Evolutionary conservation across 2,888 invertebrate species (phyloP).

Genomic region (Pheosia gnoma): DNA sequence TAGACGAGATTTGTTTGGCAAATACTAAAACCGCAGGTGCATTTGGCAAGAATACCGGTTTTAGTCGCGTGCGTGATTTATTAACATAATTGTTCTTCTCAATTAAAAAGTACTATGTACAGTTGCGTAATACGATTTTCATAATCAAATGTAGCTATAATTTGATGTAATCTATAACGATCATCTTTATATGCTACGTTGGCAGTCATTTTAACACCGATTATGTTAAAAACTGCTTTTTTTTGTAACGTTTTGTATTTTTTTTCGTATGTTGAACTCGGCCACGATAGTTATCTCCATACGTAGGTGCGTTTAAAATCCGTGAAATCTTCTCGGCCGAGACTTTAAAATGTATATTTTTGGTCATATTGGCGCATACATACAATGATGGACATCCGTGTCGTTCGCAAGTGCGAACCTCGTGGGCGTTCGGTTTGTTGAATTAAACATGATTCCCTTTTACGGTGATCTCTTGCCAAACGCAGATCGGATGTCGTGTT

Average conservation of each 20-base stretch:
- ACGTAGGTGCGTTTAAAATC: too few relatives aligned
- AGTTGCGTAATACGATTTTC: constrained; percentile 1
- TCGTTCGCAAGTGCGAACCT: background rate
- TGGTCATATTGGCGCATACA: background rate
- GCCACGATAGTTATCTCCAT: too few relatives aligned
- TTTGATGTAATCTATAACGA: constrained; percentile 2
- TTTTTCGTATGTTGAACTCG: too few relatives aligned
- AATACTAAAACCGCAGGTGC: background rate
- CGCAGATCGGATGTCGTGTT: constrained; percentile 12
- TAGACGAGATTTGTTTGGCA: background rate
- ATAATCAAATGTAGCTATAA: background rate
- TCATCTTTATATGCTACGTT: background rate
- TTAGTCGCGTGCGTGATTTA: constrained; percentile 3
- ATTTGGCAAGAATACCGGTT: background rate
- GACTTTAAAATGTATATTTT: too few relatives aligned
- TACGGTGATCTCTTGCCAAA: constrained; percentile 26
- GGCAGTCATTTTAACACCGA: background rate
- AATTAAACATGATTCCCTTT: constrained; percentile 18
- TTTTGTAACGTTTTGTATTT: background rate
- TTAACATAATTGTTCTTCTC: constrained; percentile 1
- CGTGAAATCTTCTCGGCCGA: too few relatives aligned
- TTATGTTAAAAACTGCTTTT: background rate
- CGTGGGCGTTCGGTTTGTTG: constrained; percentile 3
- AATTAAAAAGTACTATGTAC: background rate
- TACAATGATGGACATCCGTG: background rate